Evolutionary conservation across 2,888 invertebrate genomes (phyloP).

Genomic region (Eulithis testata): DNA sequence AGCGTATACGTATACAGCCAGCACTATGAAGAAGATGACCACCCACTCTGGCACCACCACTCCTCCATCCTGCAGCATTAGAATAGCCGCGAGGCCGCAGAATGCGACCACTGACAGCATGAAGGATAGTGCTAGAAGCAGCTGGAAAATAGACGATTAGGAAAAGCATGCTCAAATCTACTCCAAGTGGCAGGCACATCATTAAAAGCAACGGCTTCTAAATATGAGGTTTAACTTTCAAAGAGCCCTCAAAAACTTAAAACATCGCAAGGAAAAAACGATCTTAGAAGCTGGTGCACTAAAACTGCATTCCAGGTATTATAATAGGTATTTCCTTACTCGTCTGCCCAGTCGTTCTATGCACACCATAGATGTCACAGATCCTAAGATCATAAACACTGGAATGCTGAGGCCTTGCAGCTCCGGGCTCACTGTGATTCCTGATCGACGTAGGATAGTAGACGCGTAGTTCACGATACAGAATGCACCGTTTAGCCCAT

Average conservation of each 20-base stretch:
- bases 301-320: too few species aligned
- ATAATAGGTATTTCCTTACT: slow-evolving; percentile 32
- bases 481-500: slow-evolving; percentile 52
- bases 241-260: too few species aligned
- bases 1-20: slow-evolving; percentile 50
- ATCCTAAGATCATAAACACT: slow-evolving; percentile 51
- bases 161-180: too few species aligned
- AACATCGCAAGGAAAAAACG: too few species aligned
- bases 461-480: slow-evolving; percentile 54
- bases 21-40: slow-evolving; percentile 47
- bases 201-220: too few species aligned
- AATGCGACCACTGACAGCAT: slow-evolving; percentile 44
- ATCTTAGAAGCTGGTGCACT: too few species aligned
- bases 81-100: slow-evolving; percentile 43
- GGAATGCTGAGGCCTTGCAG: slow-evolving; percentile 56
- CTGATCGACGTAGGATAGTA: slow-evolving; percentile 48
- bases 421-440: slow-evolving; percentile 49
- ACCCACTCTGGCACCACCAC: slow-evolving; percentile 52
- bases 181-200: too few species aligned
- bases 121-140: slow-evolving; percentile 45
- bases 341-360: slow-evolving; percentile 53
- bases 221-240: too few species aligned
- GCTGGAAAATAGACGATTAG: slow-evolving; percentile 39
- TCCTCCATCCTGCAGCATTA: slow-evolving; percentile 45
- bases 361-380: slow-evolving; percentile 45